Base-by-base conservation (phyloP, 2,113 vertebrate genomes). In the Alethe diademata region DNA sequence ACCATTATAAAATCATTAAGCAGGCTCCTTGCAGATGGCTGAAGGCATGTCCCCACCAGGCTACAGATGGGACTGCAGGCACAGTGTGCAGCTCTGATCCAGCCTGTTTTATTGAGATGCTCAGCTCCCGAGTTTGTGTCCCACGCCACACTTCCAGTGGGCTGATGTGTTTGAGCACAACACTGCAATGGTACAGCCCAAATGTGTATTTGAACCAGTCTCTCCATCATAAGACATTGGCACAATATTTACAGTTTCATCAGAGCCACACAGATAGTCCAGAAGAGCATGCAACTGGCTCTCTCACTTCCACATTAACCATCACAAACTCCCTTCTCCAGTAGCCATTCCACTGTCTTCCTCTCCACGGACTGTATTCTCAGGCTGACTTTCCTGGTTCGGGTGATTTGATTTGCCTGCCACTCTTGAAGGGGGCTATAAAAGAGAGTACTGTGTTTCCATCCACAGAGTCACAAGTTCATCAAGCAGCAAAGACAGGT, bases 11-110 rank as follows among this genome's bases (percentile, higher is more conserved):
- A 79, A 53, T 57, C 51, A 74, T 80, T 86, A 64, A 84, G 61
- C 24, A 93, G 35, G 7, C 20, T 33, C 18, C 33, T 51, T 88
- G 33, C 92, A 91, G 88, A 93, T 93, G 88, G 75, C 33, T 90
- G 62, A 50, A 93, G 54, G 7, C 29, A 76, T 45, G 62, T 88
- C 82, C 54, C 19, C 42, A 61, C 25, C 58, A 82, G n/a, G 71
- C 26, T 73, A 19, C 11, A 23, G 71, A 86, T 66, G 26, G 20
- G 43, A 19, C 43, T 65, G 11, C 35, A 86, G 43, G 51, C 23
- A 45, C 11, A 51, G 50, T 29, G 14, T 51, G 26, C 42, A 36
- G 14, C 16, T 82, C 23, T 66, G 48, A 57, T 42, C 14, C 31
- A 47, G 17, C 11, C 2, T 6, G 19, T 22, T 51, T 26, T 81